Evolutionary conservation across 1,140 invertebrate species (phyloP), one percentile per base, ranked within the genome.

Genomic region (Zaprionus inermis): DNA sequence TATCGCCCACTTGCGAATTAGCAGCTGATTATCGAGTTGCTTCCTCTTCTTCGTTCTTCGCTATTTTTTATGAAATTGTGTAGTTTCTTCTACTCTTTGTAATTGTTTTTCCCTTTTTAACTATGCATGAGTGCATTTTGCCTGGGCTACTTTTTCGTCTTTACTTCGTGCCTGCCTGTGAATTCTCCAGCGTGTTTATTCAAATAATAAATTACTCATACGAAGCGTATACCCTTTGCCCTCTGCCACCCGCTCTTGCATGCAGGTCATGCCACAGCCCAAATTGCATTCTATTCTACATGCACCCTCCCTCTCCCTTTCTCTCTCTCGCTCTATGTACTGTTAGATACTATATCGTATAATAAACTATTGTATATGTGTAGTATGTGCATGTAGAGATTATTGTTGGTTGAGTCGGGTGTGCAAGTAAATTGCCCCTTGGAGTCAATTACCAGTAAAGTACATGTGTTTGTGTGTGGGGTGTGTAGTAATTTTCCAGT

Each of bases 131-230:
- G 16, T 56, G 52, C 36, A 46, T 32, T 55, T 44, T 44, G 6
- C 16, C 32, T 32, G 2, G n/a, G 24, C 24, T 28, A n/a, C 18
- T 20, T 52, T 38, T 46, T 51, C 60, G 30, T 28, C 36, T 18
- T 7, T n/a, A 38, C n/a, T 65, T 30, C 63, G 63, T 65, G 63
- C 46, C 46, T 65, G 46, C 16, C 63, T 32, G 36, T 55, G 51
- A 34, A 65, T 65, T 55, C 51, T 64, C 18, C 3, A 20, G 5
- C 20, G 22, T 32, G 24, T 64, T 55, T 20, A 20, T 41, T n/a
- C 51, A 54, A 64, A 54, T 34, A n/a, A 22, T 54, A 28, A 54
- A 64, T 55, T 51, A 28, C 28, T 49, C 41, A 60, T 60, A 60
- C 28, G 59, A 28, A n/a, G 6, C 51, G 24, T n/a, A n/a, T 54